These are phyloP conservation scores for Emydura subglobosa DNA, from an alignment of 2,113 vertebrate species.

Conservation along the genomic window DNA sequence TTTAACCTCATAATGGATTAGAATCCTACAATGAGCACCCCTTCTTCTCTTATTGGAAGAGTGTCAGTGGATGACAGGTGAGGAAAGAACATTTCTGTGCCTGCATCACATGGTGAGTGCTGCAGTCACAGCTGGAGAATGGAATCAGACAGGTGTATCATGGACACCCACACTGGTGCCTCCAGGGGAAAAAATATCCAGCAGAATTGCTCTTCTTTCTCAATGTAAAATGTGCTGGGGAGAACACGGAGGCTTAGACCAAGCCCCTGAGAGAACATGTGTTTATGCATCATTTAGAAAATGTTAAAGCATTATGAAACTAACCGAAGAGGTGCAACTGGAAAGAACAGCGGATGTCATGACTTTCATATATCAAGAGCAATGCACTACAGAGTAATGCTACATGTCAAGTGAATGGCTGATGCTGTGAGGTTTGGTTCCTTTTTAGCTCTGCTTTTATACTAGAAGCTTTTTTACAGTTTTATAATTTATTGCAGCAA, in stretches of 20 bases:
- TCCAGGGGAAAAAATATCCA: neutral
- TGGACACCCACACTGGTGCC: neutral
- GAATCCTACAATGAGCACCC: neutral
- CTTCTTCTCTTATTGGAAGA: constrained; percentile 16
- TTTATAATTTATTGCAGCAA: constrained; percentile 1
- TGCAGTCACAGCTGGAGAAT: constrained; percentile 37
- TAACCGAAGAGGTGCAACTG: neutral
- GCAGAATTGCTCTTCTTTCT: neutral
- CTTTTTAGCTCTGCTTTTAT: neutral
- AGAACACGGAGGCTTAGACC: neutral
- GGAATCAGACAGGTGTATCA: constrained; percentile 14
- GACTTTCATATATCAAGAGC: neutral
- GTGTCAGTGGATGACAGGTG: constrained; percentile 6
- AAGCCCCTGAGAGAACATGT: neutral
- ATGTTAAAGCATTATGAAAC: constrained; percentile 25
- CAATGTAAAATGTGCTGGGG: neutral
- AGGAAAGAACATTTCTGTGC: constrained; percentile 28
- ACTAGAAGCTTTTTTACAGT: constrained; percentile 1
- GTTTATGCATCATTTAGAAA: constrained; percentile 25
- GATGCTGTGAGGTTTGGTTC: neutral
- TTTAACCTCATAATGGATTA: neutral
- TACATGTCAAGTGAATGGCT: constrained; percentile 12
- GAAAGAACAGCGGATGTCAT: constrained; percentile 25
- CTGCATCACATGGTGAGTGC: neutral
- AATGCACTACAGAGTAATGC: neutral